Evolutionary conservation across 2,113 vertebrate genomes (phyloP).

Genomic region (Mustela lutreola): DNA sequence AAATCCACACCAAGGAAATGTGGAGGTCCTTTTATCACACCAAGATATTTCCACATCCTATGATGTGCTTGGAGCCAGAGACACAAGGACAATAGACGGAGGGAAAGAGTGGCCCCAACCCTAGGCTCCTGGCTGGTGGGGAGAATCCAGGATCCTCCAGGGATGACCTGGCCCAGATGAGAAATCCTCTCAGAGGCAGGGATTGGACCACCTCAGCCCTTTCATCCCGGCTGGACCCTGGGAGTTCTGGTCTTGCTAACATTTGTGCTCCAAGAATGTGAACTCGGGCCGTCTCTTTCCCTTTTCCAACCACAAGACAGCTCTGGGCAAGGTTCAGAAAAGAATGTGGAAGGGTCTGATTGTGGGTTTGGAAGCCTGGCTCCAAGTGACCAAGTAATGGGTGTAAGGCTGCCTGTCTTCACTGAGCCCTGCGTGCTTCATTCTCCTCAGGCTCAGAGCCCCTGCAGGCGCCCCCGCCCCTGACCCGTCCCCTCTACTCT

Average conservation of each 20-base stretch:
- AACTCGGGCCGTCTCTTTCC: background rate
- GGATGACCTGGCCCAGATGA: background rate
- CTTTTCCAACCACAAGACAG: background rate
- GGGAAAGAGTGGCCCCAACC: background rate
- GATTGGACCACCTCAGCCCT: background rate
- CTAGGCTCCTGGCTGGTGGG: no score
- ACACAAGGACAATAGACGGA: background rate
- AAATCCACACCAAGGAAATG: background rate
- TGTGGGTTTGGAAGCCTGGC: background rate
- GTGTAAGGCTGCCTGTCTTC: background rate
- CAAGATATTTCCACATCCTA: background rate
- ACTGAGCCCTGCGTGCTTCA: background rate
- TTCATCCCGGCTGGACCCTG: background rate
- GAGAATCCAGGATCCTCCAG: background rate
- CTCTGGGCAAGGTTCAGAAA: background rate
- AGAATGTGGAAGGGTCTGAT: background rate
- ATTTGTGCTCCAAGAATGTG: background rate
- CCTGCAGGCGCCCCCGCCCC: rapidly evolving
- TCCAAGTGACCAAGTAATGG: background rate
- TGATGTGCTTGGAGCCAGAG: rapidly evolving
- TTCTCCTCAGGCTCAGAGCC: background rate
- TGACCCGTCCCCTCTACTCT: rapidly evolving
- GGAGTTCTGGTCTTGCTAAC: background rate
- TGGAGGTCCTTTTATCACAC: background rate
- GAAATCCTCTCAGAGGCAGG: background rate